Evolutionary conservation across 2,113 vertebrate species (phyloP).

Genomic region (Polypterus bichir): DNA sequence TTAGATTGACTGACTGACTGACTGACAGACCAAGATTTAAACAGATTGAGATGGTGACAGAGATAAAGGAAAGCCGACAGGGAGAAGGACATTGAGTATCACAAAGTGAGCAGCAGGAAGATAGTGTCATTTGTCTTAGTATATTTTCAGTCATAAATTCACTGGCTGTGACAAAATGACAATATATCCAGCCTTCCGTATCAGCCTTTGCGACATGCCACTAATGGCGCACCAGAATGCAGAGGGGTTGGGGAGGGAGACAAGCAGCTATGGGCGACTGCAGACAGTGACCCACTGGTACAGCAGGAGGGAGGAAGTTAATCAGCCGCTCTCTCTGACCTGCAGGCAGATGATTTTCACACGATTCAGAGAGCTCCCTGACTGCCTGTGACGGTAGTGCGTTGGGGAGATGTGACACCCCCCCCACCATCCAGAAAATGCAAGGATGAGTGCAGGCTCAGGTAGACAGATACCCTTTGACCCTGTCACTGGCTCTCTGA

Average conservation of each 20-base stretch:
- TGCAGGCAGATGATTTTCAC: not conserved
- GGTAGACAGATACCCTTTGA: no score
- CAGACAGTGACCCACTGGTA: not conserved
- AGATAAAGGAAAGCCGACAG: constrained; percentile 18
- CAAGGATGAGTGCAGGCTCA: no score
- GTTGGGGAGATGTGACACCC: no score
- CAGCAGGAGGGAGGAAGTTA: not conserved
- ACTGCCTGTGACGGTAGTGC: no score
- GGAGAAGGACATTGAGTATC: constrained; percentile 32
- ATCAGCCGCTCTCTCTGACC: not conserved
- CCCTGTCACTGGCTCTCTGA: no score
- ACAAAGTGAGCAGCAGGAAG: constrained; percentile 32
- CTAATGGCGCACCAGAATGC: not conserved
- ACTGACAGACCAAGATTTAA: constrained; percentile 16
- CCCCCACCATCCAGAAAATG: no score
- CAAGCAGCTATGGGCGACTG: not conserved
- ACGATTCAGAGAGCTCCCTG: no score
- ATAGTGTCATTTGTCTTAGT: constrained; percentile 34
- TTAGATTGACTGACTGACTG: not conserved
- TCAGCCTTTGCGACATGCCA: constrained; percentile 1
- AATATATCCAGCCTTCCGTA: constrained; percentile 2
- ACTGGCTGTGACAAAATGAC: constrained; percentile 1
- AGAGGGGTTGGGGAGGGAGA: not conserved
- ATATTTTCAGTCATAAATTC: constrained; percentile 37
- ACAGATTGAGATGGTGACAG: constrained; percentile 20